Conservation (phyloP, 2,797 vertebrate species). For the Macropodus opercularis region DNA sequence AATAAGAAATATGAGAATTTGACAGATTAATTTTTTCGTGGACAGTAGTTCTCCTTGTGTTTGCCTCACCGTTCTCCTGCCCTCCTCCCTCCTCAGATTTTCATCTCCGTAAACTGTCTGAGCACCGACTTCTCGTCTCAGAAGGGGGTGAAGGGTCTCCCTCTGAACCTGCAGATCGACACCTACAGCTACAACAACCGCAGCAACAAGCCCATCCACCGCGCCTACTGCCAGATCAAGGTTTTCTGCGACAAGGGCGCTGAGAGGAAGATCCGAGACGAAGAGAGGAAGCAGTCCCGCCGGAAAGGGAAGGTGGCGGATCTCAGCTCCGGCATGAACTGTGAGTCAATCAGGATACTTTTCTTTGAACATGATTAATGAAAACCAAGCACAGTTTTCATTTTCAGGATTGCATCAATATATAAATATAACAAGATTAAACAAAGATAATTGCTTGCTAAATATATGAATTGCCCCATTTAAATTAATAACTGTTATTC, state of each 20-base stretch:
- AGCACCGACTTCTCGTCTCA: slow-evolving; percentile 99
- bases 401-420: no score
- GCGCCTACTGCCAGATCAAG: slow-evolving; percentile 97
- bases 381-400: no score
- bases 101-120: slow-evolving; percentile 98
- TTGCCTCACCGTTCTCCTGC: neutral
- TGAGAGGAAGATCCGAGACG: slow-evolving; percentile 97
- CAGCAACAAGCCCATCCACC: slow-evolving; percentile 97
- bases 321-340: slow-evolving; percentile 78
- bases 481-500: no score
- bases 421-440: no score
- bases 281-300: slow-evolving; percentile 97
- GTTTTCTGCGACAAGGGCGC: slow-evolving; percentile 99
- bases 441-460: neutral
- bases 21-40: neutral
- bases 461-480: no score
- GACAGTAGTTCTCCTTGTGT: neutral
- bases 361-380: no score
- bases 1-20: no score
- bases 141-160: slow-evolving; percentile 97
- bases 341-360: slow-evolving; percentile 71
- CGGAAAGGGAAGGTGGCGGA: slow-evolving; percentile 95
- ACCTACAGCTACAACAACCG: slow-evolving; percentile 99
- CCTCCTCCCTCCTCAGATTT: slow-evolving; percentile 84
- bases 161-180: slow-evolving; percentile 96